These are phyloP conservation scores for Myrmecobius fasciatus DNA, from an alignment of 2,113 vertebrate species.

Conservation along the genomic window DNA sequence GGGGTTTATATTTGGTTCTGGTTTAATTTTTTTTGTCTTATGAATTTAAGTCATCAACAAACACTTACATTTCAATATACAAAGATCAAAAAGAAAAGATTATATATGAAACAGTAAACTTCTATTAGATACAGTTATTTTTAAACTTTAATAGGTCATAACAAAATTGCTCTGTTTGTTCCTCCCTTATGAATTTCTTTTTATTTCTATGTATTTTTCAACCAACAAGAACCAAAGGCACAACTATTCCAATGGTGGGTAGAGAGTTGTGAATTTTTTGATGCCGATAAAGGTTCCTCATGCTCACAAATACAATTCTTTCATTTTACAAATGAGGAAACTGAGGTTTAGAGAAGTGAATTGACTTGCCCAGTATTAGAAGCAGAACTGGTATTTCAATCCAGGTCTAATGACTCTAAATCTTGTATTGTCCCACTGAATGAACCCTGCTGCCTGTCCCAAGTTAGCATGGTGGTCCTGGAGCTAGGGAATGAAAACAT, in stretches of 20 bases:
- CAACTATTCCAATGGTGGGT: neutral
- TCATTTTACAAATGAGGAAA: neutral
- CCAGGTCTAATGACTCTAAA: neutral
- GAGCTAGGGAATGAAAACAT: neutral
- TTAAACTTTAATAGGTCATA: neutral
- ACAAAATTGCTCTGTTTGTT: neutral
- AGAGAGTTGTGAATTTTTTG: neutral
- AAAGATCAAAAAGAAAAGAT: neutral
- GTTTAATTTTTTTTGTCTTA: neutral
- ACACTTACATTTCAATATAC: neutral
- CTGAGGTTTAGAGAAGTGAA: neutral
- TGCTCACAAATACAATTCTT: neutral
- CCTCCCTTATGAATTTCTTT: neutral
- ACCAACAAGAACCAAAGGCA: neutral
- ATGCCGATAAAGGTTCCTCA: neutral
- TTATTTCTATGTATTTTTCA: neutral
- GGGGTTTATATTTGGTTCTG: neutral
- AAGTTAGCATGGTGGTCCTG: neutral
- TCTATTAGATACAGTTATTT: neutral
- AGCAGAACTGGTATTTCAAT: neutral
- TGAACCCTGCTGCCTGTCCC: rapidly evolving
- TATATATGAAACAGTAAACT: neutral
- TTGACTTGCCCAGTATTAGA: neutral
- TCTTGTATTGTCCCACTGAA: neutral
- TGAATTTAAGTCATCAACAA: neutral